phyloP scores from a whole-genome alignment of 2,113 vertebrate species.

The Sialia sialis region DNA sequence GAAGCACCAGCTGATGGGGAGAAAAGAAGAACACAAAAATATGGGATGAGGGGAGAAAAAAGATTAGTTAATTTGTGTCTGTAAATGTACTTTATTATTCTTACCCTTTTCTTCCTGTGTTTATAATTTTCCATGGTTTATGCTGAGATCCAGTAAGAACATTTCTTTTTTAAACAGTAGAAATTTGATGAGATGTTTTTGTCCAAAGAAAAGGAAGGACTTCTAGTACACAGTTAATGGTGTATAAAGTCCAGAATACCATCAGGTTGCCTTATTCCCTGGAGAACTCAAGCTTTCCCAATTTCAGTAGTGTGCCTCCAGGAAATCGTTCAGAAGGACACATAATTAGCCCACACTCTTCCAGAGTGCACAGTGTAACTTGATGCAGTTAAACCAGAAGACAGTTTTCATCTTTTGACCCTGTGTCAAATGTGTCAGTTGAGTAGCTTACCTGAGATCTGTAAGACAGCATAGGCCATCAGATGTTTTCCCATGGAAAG shows the following conservation, averaged over 20 bases:
- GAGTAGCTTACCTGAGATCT: conserved; percentile 20
- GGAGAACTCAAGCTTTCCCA: background rate
- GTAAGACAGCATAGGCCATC: background rate
- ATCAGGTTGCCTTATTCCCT: background rate
- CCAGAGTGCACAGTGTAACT: conserved; percentile 17
- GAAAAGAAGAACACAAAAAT: background rate
- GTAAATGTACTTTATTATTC: background rate
- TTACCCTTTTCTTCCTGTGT: background rate
- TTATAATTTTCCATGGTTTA: background rate
- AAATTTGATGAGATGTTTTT: background rate
- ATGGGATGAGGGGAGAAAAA: background rate
- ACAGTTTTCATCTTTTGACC: conserved; percentile 41
- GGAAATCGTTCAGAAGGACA: background rate
- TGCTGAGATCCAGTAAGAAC: background rate
- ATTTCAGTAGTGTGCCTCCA: background rate
- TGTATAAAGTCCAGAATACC: background rate
- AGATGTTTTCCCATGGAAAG: background rate
- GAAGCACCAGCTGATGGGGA: background rate
- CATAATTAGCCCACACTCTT: conserved; percentile 27
- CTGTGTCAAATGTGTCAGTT: conserved; percentile 12
- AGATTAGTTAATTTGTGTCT: background rate
- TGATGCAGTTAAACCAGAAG: conserved; percentile 45
- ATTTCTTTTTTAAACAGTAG: background rate
- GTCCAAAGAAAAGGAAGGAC: background rate
- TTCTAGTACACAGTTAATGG: background rate